phyloP scores from a whole-genome alignment of 2,797 vertebrate genomes.

The Momotus momota region DNA sequence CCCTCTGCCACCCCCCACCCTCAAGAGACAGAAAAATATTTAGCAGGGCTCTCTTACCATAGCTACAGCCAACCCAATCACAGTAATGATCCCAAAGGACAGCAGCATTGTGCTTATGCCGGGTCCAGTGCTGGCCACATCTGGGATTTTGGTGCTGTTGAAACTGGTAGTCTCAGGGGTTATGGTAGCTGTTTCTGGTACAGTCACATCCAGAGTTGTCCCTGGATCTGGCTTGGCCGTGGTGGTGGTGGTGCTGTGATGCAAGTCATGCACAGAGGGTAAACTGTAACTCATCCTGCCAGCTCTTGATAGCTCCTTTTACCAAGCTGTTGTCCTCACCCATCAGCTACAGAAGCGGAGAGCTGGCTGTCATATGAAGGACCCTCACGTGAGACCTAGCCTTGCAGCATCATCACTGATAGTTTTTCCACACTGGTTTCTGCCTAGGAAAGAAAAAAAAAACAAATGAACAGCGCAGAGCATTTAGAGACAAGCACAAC shows the following conservation, averaged over 20 bases:
- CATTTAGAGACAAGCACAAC: neutral
- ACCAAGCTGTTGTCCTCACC: neutral
- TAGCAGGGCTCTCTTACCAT: constrained; percentile 83
- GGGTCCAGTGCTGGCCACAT: constrained; percentile 76
- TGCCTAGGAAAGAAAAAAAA: neutral
- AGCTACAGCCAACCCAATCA: constrained; percentile 92
- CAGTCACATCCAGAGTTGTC: constrained; percentile 57
- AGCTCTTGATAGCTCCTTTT: neutral
- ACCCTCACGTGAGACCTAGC: neutral
- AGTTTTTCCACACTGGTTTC: neutral
- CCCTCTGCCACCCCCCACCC: neutral
- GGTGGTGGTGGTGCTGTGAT: constrained; percentile 35
- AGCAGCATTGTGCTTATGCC: constrained; percentile 90
- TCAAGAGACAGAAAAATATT: neutral
- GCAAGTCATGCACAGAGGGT: constrained; percentile 43
- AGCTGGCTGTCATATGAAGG: neutral
- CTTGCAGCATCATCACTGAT: neutral
- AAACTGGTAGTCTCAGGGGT: constrained; percentile 83
- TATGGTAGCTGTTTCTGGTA: constrained; percentile 65
- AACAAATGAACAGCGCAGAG: neutral
- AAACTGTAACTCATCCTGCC: constrained; percentile 75
- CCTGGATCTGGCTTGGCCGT: constrained; percentile 45
- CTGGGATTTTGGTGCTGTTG: constrained; percentile 88
- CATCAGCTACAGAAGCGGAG: constrained; percentile 3
- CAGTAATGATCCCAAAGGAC: constrained; percentile 93